Percentiles rank a stretch among this genome's conserved stretches.
Conservation (phyloP, 2,888 invertebrate genomes). For the Gisinianus flammeolus region DNA sequence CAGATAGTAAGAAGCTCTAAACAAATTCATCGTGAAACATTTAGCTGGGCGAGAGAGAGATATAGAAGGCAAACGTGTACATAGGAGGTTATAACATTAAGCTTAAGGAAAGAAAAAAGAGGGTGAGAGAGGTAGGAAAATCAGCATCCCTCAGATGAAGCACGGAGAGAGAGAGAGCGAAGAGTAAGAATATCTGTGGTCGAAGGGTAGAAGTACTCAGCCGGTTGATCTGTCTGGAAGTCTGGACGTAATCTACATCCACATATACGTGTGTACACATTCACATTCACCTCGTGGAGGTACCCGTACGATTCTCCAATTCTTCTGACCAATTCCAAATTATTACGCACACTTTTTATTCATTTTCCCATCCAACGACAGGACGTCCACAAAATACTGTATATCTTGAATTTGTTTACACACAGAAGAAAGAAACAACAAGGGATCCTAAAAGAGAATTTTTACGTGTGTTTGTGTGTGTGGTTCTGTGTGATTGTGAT, state of each 20-base stretch:
- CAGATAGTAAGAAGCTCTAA: not conserved
- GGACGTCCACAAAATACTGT: not conserved
- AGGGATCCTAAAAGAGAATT: too few species aligned
- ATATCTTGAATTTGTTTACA: not conserved
- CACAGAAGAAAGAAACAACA: not conserved
- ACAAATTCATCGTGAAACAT: not conserved
- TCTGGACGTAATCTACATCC: conserved; percentile 33
- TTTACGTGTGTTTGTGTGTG: too few species aligned
- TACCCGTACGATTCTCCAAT: conserved; percentile 13
- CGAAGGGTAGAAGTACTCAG: conserved; percentile 35
- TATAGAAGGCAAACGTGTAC: not conserved
- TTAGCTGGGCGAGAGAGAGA: conserved; percentile 3
- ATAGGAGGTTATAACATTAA: not conserved
- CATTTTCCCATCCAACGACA: not conserved
- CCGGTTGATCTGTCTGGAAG: conserved; percentile 32
- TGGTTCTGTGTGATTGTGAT: too few species aligned
- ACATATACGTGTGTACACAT: not conserved
- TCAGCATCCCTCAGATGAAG: conserved; percentile 34
- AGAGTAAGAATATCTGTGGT: conserved; percentile 8
- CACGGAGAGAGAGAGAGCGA: conserved; percentile 10
- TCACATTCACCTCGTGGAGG: conserved; percentile 20
- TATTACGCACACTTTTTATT: conserved; percentile 1
- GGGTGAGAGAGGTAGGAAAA: conserved; percentile 38
- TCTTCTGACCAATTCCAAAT: conserved; percentile 12
- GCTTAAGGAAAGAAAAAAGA: not conserved